These are phyloP conservation scores for Toxotes lorentzi DNA, from an alignment of 2,797 vertebrate species.

Conservation along the genomic window DNA sequence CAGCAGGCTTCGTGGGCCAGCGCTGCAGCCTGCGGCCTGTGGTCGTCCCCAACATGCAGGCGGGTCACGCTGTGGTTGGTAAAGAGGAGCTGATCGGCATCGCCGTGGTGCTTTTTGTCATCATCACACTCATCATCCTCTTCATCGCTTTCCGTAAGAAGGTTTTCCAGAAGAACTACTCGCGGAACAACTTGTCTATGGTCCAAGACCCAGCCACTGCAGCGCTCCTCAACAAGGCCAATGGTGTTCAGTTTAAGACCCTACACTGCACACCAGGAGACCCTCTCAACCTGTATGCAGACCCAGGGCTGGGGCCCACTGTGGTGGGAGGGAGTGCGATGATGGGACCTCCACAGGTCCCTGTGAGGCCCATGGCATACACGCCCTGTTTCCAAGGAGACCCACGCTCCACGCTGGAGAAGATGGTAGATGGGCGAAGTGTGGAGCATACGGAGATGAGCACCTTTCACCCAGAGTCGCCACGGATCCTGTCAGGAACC, in stretches of 20 bases:
- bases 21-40: conserved; percentile 92
- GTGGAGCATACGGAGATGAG: conserved; percentile 96
- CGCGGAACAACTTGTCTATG: conserved; percentile 94
- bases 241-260: conserved; percentile 92
- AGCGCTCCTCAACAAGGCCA: conserved; percentile 94
- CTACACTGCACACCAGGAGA: conserved; percentile 88
- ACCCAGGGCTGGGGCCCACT: conserved; percentile 80
- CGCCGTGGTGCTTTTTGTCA: conserved; percentile 92
- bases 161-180: conserved; percentile 96
- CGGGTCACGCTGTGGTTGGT: conserved; percentile 93
- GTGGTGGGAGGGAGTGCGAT: conserved; percentile 59
- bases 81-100: conserved; percentile 98
- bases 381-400: conserved; percentile 96
- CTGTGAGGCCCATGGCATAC: conserved; percentile 96
- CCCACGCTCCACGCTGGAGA: conserved; percentile 91
- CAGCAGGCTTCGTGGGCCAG: conserved; percentile 92
- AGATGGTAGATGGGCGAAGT: conserved; percentile 88
- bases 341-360: conserved; percentile 91
- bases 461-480: conserved; percentile 95
- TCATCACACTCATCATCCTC: conserved; percentile 90
- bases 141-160: conserved; percentile 96
- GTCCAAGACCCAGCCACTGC: conserved; percentile 96
- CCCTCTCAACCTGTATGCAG: conserved; percentile 92
- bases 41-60: conserved; percentile 96
- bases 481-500: conserved; percentile 88